Evolutionary conservation across 2,797 vertebrate genomes (phyloP).

Genomic region (Serranus cabrilla): DNA sequence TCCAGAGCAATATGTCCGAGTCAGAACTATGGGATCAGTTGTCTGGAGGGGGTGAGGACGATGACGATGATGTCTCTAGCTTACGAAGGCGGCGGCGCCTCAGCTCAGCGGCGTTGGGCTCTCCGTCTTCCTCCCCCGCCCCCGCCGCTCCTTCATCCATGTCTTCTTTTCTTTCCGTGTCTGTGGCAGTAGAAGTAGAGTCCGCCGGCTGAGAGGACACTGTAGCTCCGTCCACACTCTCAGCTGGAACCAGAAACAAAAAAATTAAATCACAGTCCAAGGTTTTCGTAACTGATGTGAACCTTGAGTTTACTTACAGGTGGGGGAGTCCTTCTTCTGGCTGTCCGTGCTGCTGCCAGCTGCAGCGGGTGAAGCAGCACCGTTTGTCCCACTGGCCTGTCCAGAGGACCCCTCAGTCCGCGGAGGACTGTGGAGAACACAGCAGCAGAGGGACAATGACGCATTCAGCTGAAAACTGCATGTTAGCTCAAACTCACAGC

Average conservation of each 20-base stretch:
- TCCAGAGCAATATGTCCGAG: slow-evolving; percentile 56
- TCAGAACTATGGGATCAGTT: slow-evolving; percentile 80
- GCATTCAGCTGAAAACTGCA: neutral
- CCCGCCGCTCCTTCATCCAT: slow-evolving; percentile 63
- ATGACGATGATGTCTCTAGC: slow-evolving; percentile 82
- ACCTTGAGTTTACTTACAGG: slow-evolving; percentile 58
- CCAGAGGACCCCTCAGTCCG: slow-evolving; percentile 64
- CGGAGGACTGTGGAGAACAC: slow-evolving; percentile 77
- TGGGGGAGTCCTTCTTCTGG: slow-evolving; percentile 58
- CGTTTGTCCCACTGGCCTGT: slow-evolving; percentile 54
- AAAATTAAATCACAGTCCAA: neutral
- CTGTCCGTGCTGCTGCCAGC: slow-evolving; percentile 50
- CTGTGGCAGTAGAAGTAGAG: slow-evolving; percentile 67
- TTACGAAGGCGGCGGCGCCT: slow-evolving; percentile 93
- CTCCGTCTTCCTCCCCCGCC: slow-evolving; percentile 80
- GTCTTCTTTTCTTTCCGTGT: slow-evolving; percentile 74
- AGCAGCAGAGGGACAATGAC: neutral
- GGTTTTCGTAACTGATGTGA: too few species aligned
- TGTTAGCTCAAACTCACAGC: neutral
- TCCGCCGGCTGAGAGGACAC: slow-evolving; percentile 75
- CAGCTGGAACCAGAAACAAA: slow-evolving; percentile 49
- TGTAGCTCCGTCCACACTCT: slow-evolving; percentile 63
- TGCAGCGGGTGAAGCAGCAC: slow-evolving; percentile 43
- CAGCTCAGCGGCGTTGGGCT: slow-evolving; percentile 90
- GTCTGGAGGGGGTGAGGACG: slow-evolving; percentile 75